phyloP scores from a whole-genome alignment of 2,797 vertebrate species.

The Protosalanx chinensis region DNA sequence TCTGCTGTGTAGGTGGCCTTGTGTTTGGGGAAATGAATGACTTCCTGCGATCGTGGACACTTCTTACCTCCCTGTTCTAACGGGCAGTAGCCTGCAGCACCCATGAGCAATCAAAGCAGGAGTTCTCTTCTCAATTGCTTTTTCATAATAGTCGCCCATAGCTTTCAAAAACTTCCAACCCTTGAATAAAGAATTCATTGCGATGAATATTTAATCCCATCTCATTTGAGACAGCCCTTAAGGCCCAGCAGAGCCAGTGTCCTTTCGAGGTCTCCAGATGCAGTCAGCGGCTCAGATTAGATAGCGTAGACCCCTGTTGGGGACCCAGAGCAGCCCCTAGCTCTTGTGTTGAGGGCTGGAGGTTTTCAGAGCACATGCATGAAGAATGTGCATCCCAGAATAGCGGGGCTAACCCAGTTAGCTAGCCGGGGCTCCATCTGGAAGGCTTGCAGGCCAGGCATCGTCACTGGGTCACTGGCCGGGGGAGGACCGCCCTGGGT shows the following conservation, averaged over 20 bases:
- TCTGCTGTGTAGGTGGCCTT: too few relatives aligned
- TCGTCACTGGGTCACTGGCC: conserved; percentile 14
- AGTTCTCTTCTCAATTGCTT: neutral
- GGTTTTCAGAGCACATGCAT: conserved; percentile 7
- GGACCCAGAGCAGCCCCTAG: neutral
- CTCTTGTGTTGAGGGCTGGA: conserved; percentile 5
- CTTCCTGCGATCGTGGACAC: too few relatives aligned
- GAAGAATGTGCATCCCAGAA: conserved; percentile 21
- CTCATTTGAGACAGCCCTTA: neutral
- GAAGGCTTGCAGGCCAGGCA: conserved; percentile 18
- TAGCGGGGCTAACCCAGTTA: conserved; percentile 34
- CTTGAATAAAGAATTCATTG: neutral
- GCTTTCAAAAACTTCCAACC: neutral
- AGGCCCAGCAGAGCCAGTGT: neutral
- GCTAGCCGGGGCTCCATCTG: conserved; percentile 16
- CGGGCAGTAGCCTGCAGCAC: too few relatives aligned
- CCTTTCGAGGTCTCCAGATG: neutral
- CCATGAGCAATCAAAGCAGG: neutral
- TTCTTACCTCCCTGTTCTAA: too few relatives aligned
- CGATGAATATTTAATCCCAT: neutral
- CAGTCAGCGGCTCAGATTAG: conserved; percentile 1
- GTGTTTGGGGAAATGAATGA: too few relatives aligned
- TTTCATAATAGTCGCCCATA: neutral
- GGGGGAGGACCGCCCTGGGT: conserved; percentile 10
- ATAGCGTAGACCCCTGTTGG: conserved; percentile 12